phyloP scores from a whole-genome alignment of 2,888 invertebrate genomes.

The Caenorhabditis sp. region DNA sequence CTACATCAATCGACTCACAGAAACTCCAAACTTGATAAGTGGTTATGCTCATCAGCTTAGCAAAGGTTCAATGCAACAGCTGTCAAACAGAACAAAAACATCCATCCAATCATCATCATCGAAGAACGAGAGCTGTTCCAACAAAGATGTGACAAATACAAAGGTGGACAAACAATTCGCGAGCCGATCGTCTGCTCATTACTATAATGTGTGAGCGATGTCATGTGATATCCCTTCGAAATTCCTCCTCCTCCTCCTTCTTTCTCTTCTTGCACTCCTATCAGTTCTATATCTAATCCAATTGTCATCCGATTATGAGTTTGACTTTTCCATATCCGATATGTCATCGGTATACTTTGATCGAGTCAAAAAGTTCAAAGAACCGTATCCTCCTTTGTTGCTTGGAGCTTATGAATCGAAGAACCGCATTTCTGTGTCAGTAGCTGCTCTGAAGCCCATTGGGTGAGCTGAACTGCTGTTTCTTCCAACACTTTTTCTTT shows the following conservation, averaged over 20 bases:
- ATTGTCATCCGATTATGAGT: conserved; percentile 14
- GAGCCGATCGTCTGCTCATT: background rate
- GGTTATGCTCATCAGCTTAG: no score
- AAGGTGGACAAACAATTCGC: background rate
- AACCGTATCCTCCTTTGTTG: conserved; percentile 39
- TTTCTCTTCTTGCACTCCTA: conserved; percentile 27
- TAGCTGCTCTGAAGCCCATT: conserved; percentile 44
- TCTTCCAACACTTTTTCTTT: background rate
- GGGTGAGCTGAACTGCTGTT: conserved; percentile 17
- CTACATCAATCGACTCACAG: no score
- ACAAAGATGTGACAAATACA: conserved; percentile 34
- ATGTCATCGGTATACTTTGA: conserved; percentile 33
- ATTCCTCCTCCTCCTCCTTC: conserved; percentile 1
- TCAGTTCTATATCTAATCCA: conserved; percentile 26
- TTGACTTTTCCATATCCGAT: conserved; percentile 10
- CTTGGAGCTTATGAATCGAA: conserved; percentile 33
- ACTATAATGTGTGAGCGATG: conserved; percentile 4
- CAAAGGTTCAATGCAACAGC: background rate
- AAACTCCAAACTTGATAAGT: no score
- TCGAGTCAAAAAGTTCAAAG: conserved; percentile 27
- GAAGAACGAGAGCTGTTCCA: conserved; percentile 15
- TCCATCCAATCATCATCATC: background rate
- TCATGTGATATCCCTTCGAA: conserved; percentile 13
- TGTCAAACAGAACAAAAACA: conserved; percentile 10
- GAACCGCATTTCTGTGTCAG: conserved; percentile 36